phyloP scores from a whole-genome alignment of 2,797 vertebrate species.

The Urosaurus nigricauda region DNA sequence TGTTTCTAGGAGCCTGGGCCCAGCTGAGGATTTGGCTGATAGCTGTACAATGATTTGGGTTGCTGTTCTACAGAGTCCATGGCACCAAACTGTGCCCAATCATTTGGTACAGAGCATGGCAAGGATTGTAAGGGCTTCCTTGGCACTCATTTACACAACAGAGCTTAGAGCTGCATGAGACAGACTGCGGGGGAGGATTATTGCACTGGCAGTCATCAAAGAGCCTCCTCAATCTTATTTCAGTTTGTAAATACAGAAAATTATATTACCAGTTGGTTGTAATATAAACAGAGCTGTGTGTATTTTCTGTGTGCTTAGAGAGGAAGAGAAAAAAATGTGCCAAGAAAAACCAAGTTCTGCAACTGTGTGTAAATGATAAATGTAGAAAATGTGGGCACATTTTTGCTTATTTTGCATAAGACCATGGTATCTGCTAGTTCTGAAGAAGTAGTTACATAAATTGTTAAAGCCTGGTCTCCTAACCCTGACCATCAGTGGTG shows the following conservation, averaged over 20 bases:
- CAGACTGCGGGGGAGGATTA: background rate
- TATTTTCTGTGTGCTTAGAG: background rate
- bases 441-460: background rate
- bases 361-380: background rate
- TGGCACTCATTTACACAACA: slow-evolving; percentile 12
- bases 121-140: background rate
- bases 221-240: slow-evolving; percentile 20
- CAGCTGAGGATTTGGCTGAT: background rate
- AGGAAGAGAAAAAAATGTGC: background rate
- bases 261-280: slow-evolving; percentile 32
- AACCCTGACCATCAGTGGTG: background rate
- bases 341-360: slow-evolving; percentile 4
- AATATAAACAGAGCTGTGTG: slow-evolving; percentile 28
- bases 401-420: slow-evolving; percentile 7
- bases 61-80: background rate
- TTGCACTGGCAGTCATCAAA: slow-evolving; percentile 22
- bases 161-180: background rate
- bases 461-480: background rate
- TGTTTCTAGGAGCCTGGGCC: background rate
- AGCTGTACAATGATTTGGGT: background rate
- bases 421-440: background rate
- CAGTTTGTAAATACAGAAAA: slow-evolving; percentile 43
- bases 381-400: background rate
- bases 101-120: background rate
- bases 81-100: background rate